phyloP scores from a whole-genome alignment of 2,797 vertebrate species.

The Sebastes iracundus region DNA sequence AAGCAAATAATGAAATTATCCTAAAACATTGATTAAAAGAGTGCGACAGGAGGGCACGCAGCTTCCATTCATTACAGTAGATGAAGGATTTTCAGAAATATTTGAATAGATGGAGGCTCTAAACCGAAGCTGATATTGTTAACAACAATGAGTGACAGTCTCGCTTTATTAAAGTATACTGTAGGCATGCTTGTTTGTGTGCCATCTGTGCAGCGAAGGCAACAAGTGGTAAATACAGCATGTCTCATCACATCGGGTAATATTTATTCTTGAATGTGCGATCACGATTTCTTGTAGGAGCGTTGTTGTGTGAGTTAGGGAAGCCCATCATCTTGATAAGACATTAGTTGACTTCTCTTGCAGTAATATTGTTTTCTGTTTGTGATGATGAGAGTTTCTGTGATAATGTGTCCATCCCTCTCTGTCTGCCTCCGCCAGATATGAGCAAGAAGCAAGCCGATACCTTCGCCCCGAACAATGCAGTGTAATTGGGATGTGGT shows the following conservation, averaged over 20 bases:
- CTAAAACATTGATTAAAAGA: conserved; percentile 14
- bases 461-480: conserved; percentile 43
- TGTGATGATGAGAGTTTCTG: background rate
- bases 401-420: conserved; percentile 25
- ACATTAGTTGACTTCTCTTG: background rate
- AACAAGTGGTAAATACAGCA: conserved; percentile 72
- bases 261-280: conserved; percentile 61
- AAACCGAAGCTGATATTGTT: conserved; percentile 28
- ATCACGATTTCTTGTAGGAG: conserved; percentile 41
- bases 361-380: background rate
- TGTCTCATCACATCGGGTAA: conserved; percentile 48
- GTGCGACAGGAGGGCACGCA: background rate
- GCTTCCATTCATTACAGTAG: conserved; percentile 4
- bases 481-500: conserved; percentile 68
- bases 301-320: conserved; percentile 40
- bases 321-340: conserved; percentile 43
- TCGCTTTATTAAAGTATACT: conserved; percentile 67
- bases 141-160: conserved; percentile 62
- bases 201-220: conserved; percentile 71
- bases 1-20: conserved; percentile 6
- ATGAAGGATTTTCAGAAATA: conserved; percentile 1
- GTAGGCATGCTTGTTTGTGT: conserved; percentile 52
- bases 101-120: conserved; percentile 13
- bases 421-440: conserved; percentile 36
- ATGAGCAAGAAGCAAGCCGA: conserved; percentile 29